Conservation (phyloP, 1,140 invertebrate species). For the Drosophila aff. region DNA sequence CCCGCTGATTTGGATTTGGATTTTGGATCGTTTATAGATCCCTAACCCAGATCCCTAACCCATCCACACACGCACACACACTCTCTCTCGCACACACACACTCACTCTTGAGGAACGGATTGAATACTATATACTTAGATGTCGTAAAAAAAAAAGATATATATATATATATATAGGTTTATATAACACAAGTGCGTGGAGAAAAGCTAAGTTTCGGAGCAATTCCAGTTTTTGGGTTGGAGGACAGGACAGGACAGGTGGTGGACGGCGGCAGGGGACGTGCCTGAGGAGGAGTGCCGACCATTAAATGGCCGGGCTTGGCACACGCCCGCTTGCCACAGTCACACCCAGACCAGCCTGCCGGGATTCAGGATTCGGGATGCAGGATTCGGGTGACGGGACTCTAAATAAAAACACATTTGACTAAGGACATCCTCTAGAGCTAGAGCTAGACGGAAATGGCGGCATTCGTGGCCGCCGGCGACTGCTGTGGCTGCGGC, state of each 20-base stretch:
- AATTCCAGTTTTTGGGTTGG: conserved; percentile 33
- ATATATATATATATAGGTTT: neutral
- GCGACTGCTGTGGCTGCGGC: conserved; percentile 44
- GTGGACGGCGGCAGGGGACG: neutral
- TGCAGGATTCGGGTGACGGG: too few species aligned
- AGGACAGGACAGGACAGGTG: neutral
- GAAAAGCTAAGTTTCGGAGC: conserved; percentile 64
- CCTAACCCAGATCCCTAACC: neutral
- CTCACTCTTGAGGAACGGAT: conserved; percentile 61
- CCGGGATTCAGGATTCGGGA: too few species aligned
- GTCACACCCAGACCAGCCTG: too few species aligned
- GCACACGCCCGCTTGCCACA: conserved; percentile 13
- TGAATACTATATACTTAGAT: conserved; percentile 77
- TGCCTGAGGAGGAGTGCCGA: conserved; percentile 27
- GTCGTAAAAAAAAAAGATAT: conserved; percentile 44
- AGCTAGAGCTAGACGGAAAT: conserved; percentile 67
- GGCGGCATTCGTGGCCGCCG: conserved; percentile 65
- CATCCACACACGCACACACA: neutral
- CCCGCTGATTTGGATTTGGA: conserved; percentile 3
- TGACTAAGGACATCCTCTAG: conserved; percentile 37
- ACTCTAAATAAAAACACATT: conserved; percentile 30
- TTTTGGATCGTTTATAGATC: neutral
- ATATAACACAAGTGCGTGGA: conserved; percentile 73
- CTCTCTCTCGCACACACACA: neutral
- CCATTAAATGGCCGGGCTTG: conserved; percentile 40